Conservation (phyloP, 2,888 invertebrate species). For the Meta bourneti region DNA sequence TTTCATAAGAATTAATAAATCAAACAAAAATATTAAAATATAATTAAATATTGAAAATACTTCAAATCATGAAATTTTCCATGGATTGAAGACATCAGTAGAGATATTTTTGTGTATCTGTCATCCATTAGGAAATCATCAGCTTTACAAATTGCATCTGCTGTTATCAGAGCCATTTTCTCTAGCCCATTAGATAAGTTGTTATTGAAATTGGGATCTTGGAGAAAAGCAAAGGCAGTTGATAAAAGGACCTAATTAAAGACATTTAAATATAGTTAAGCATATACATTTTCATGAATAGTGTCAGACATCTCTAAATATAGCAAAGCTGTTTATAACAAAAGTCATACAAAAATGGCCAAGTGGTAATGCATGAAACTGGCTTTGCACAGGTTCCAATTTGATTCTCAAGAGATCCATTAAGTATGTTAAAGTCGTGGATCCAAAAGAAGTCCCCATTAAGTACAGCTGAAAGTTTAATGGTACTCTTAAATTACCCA, state of each 20-base stretch:
- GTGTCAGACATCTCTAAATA: too few species aligned
- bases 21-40: too few species aligned
- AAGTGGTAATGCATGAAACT: too few species aligned
- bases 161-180: conserved; percentile 21
- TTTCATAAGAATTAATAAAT: neutral
- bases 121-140: conserved; percentile 34
- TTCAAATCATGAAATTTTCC: conserved; percentile 56
- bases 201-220: neutral
- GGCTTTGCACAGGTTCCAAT: too few species aligned
- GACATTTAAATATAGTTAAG: neutral
- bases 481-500: too few species aligned
- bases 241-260: conserved; percentile 46
- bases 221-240: conserved; percentile 38
- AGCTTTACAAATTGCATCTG: conserved; percentile 9
- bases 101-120: conserved; percentile 19
- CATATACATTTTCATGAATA: too few species aligned
- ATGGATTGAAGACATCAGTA: conserved; percentile 36
- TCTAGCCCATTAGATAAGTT: conserved; percentile 11
- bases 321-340: too few species aligned
- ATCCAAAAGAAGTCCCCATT: too few species aligned
- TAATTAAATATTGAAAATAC: conserved; percentile 15
- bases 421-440: too few species aligned
- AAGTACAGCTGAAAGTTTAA: too few species aligned
- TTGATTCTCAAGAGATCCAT: too few species aligned
- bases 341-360: too few species aligned